phyloP scores from a whole-genome alignment of 2,888 invertebrate genomes.

The Drosophila kanekoi region DNA sequence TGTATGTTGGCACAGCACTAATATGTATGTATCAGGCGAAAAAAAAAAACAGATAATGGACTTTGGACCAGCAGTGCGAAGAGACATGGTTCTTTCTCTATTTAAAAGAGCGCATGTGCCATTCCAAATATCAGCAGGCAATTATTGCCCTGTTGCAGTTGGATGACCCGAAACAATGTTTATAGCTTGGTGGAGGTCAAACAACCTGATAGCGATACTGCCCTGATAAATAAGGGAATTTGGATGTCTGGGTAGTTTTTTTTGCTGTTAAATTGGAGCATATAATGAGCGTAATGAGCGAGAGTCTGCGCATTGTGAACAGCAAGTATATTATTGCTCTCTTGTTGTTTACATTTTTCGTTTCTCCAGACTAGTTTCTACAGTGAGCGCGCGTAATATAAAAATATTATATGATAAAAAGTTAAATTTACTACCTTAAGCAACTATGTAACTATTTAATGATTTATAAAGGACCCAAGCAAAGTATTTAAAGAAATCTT shows the following conservation, averaged over 20 bases:
- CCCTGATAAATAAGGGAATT: constrained; percentile 19
- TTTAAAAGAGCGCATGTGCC: constrained; percentile 41
- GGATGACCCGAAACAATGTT: constrained; percentile 33
- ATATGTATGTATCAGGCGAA: constrained; percentile 13
- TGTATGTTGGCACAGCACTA: constrained; percentile 14
- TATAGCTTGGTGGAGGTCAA: constrained; percentile 40
- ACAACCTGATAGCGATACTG: constrained; percentile 8
- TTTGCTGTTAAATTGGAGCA: constrained; percentile 1
- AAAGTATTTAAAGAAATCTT: not conserved
- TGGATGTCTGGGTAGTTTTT: constrained; percentile 3
- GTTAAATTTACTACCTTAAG: not conserved
- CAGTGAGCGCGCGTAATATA: constrained; percentile 28
- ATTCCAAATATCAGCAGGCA: constrained; percentile 26
- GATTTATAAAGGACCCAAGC: not conserved
- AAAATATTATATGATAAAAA: not conserved
- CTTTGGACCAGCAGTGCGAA: constrained; percentile 33
- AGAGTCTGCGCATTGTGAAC: constrained; percentile 41
- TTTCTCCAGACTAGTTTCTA: constrained; percentile 34
- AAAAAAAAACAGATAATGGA: constrained; percentile 30
- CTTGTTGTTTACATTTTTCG: constrained; percentile 45
- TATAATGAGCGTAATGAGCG: constrained; percentile 13
- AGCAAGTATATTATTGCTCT: constrained; percentile 25
- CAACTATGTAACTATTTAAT: not conserved
- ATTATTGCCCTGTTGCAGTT: constrained; percentile 27
- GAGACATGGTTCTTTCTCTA: constrained; percentile 3